Percentiles rank a stretch among this genome's conserved stretches.
Evolutionary conservation across 2,797 vertebrate genomes (phyloP).

Genomic region (Lutjanus campechanus): DNA sequence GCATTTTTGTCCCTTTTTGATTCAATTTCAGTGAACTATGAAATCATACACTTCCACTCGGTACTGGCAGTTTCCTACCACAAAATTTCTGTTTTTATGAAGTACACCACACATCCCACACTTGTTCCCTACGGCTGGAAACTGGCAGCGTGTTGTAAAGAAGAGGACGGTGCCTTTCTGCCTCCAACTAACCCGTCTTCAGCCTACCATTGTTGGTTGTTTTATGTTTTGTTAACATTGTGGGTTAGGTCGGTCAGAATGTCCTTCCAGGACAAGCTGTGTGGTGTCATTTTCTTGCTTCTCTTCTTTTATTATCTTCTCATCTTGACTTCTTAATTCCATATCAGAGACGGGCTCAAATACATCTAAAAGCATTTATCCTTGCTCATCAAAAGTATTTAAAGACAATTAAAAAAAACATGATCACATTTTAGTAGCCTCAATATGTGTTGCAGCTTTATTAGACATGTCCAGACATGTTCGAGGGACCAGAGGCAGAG

Average conservation of each 20-base stretch:
- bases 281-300: constrained; percentile 22
- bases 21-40: constrained; percentile 67
- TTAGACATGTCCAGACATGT: no score
- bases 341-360: no score
- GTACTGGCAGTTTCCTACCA: constrained; percentile 60
- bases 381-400: no score
- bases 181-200: constrained; percentile 28
- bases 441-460: no score
- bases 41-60: constrained; percentile 69
- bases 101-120: constrained; percentile 59
- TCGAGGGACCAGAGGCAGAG: no score
- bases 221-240: constrained; percentile 43
- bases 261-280: constrained; percentile 25
- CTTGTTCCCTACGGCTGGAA: constrained; percentile 66
- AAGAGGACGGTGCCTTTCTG: constrained; percentile 40
- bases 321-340: no score
- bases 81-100: constrained; percentile 65
- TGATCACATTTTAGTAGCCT: no score
- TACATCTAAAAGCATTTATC: no score
- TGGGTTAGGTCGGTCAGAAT: constrained; percentile 11
- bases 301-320: constrained; percentile 4
- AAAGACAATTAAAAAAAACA: no score
- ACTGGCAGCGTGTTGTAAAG: constrained; percentile 61
- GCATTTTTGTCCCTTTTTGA: constrained; percentile 58
- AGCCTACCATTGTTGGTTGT: constrained; percentile 37